Conservation (phyloP, 2,888 invertebrate genomes). For the Clitarchus hookeri region DNA sequence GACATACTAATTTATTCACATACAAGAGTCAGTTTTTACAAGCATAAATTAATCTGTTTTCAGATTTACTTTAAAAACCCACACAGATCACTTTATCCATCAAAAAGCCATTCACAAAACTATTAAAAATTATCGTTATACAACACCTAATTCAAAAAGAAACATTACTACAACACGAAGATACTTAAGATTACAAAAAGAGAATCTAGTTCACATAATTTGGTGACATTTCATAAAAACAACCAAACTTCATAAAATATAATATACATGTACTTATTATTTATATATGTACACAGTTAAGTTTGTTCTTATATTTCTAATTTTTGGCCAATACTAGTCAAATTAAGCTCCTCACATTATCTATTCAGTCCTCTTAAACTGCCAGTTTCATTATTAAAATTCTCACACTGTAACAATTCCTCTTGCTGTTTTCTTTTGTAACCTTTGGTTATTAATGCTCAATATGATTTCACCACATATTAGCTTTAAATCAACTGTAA, state of each 20-base stretch:
- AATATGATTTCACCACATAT: neutral
- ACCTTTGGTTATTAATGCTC: neutral
- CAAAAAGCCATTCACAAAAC: slow-evolving; percentile 28
- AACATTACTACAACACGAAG: slow-evolving; percentile 22
- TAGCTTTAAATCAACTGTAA: neutral
- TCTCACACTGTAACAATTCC: neutral
- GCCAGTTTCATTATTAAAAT: neutral
- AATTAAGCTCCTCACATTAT: slow-evolving; percentile 26
- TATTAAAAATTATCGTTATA: slow-evolving; percentile 25
- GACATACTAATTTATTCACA: slow-evolving; percentile 9
- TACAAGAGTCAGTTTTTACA: slow-evolving; percentile 19
- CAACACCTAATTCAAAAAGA: slow-evolving; percentile 25
- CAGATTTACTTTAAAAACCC: slow-evolving; percentile 21
- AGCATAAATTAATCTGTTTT: slow-evolving; percentile 21
- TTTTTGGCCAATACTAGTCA: slow-evolving; percentile 28
- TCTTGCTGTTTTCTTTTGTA: slow-evolving; percentile 4
- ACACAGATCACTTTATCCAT: slow-evolving; percentile 25
- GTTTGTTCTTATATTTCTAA: slow-evolving; percentile 28
- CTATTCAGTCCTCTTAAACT: neutral
- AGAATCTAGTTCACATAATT: slow-evolving; percentile 20
- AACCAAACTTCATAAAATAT: slow-evolving; percentile 25
- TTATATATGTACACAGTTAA: slow-evolving; percentile 31
- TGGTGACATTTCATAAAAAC: slow-evolving; percentile 28
- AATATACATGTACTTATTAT: slow-evolving; percentile 28
- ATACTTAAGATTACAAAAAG: slow-evolving; percentile 22